Evolutionary conservation across 2,888 invertebrate genomes (phyloP).

Genomic region (Thelaira solivaga): DNA sequence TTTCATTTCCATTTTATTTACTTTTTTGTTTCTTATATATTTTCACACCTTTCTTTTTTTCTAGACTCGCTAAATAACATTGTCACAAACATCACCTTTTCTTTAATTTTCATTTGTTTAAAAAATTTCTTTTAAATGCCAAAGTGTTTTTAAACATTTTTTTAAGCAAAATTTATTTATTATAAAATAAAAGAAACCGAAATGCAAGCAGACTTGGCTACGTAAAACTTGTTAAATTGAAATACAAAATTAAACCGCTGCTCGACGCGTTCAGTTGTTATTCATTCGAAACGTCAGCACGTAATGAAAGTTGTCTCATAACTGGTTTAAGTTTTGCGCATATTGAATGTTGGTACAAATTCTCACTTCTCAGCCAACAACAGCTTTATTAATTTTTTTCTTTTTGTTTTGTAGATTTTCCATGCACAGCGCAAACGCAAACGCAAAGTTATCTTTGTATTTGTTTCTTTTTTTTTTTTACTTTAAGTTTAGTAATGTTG

Average conservation of each 20-base stretch:
- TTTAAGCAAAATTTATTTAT: constrained; percentile 3
- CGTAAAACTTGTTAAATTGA: constrained; percentile 48
- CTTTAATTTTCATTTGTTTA: constrained; percentile 36
- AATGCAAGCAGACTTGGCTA: constrained; percentile 32
- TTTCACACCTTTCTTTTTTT: constrained; percentile 50
- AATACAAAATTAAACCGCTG: constrained; percentile 46
- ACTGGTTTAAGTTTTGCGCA: constrained; percentile 72
- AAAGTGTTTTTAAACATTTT: constrained; percentile 50
- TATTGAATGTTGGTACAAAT: constrained; percentile 57
- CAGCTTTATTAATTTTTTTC: constrained; percentile 20
- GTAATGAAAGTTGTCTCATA: constrained; percentile 76
- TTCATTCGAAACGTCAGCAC: constrained; percentile 71
- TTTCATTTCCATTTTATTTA: neutral
- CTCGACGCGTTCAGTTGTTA: constrained; percentile 48
- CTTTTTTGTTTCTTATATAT: no score
- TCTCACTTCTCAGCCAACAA: neutral
- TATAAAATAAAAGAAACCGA: constrained; percentile 2
- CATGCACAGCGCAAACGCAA: constrained; percentile 57
- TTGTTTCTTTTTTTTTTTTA: constrained; percentile 8
- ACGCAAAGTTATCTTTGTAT: no score
- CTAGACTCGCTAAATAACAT: no score
- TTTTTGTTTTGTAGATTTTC: constrained; percentile 35
- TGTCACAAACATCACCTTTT: constrained; percentile 40
- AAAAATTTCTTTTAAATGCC: constrained; percentile 59
- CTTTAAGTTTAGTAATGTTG: neutral